A percentile compares a stretch with the other conserved stretches of the same genome.
Evolutionary conservation across 2,888 invertebrate genomes (phyloP).

Genomic region (Eupithecia pulchellata): DNA sequence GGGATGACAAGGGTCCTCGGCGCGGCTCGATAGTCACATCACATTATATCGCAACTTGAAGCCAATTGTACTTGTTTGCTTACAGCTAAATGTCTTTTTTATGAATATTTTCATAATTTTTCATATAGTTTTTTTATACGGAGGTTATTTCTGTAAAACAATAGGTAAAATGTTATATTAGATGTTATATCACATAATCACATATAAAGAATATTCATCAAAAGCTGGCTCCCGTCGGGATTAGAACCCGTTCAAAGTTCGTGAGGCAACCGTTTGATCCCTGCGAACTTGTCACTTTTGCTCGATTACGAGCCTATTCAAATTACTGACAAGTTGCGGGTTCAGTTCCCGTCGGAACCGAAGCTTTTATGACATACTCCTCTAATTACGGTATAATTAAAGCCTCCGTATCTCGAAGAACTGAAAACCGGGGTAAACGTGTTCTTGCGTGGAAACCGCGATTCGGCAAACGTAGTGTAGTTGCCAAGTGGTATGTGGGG

Average conservation of each 20-base stretch:
- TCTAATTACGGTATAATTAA: neutral
- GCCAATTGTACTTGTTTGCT: neutral
- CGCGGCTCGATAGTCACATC: neutral
- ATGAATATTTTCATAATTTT: neutral
- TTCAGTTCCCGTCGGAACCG: neutral
- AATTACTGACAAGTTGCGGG: neutral
- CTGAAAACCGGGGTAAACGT: neutral
- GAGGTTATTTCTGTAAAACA: neutral
- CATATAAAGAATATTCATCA: neutral
- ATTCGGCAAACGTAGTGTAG: neutral
- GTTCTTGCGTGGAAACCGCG: neutral
- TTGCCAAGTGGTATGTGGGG: neutral
- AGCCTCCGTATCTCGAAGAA: neutral
- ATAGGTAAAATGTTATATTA: neutral
- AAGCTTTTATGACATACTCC: neutral
- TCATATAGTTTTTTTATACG: neutral
- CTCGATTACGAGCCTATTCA: neutral
- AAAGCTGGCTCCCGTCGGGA: neutral
- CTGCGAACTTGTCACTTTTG: neutral
- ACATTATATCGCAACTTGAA: constrained; percentile 1
- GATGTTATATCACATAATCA: neutral
- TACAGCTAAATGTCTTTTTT: neutral
- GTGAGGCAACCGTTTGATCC: neutral
- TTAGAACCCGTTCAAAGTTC: neutral
- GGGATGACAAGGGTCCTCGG: neutral